These are phyloP conservation scores for Pseudococcus viburni DNA, from an alignment of 2,888 invertebrate genomes.

Conservation along the genomic window DNA sequence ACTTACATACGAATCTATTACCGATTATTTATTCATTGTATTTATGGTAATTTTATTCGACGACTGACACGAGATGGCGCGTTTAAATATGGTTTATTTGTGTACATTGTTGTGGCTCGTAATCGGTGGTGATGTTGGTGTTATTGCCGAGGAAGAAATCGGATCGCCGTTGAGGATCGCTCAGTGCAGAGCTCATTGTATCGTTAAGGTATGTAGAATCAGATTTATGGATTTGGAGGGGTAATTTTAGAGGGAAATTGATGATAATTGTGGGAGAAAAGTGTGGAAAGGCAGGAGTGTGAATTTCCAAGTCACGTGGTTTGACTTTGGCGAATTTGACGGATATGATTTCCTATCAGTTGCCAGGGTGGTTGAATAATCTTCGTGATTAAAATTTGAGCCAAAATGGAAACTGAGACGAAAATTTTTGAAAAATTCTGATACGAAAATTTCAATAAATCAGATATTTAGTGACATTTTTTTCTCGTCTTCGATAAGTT, in stretches of 20 bases:
- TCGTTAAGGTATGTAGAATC: slow-evolving; percentile 77
- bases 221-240: neutral
- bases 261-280: neutral
- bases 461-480: too few species aligned
- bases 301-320: neutral
- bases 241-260: neutral
- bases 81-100: slow-evolving; percentile 48
- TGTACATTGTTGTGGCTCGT: slow-evolving; percentile 61
- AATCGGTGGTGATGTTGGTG: neutral
- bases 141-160: slow-evolving; percentile 62
- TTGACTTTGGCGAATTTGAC: neutral
- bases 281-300: neutral
- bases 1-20: slow-evolving; percentile 56
- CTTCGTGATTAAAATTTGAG: too few species aligned
- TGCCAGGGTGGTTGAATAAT: too few species aligned
- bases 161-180: slow-evolving; percentile 79
- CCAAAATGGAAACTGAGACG: too few species aligned
- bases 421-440: too few species aligned
- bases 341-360: neutral
- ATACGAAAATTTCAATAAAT: too few species aligned
- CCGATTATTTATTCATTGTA: slow-evolving; percentile 51
- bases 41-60: slow-evolving; percentile 65
- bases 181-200: slow-evolving; percentile 81
- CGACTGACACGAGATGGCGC: slow-evolving; percentile 55
- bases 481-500: too few species aligned